Percentiles rank a stretch among this genome's conserved stretches.
Conservation (phyloP, 2,797 vertebrate species). For the Salarias fasciatus region DNA sequence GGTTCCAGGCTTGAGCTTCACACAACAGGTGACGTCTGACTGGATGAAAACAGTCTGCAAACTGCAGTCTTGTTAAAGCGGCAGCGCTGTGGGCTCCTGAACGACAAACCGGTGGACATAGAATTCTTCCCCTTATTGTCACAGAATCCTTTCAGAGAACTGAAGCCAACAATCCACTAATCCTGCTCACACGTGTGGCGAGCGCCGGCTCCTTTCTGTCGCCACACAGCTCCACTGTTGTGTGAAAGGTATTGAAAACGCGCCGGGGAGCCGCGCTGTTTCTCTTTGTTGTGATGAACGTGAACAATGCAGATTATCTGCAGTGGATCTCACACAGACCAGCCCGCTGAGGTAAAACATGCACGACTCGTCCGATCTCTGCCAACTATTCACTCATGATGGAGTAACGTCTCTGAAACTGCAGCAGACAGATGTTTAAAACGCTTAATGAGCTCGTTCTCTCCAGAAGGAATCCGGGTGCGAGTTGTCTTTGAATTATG, state of each 20-base stretch:
- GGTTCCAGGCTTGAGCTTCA: constrained; percentile 6
- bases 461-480: too few relatives aligned
- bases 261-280: not conserved
- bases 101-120: not conserved
- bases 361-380: not conserved
- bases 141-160: constrained; percentile 12
- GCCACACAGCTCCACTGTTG: not conserved
- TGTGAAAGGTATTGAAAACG: not conserved
- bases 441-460: not conserved
- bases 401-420: not conserved
- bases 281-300: constrained; percentile 1
- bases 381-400: not conserved
- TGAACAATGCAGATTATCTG: not conserved
- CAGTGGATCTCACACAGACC: not conserved
- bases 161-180: constrained; percentile 16
- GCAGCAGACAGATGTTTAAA: not conserved
- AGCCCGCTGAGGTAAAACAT: not conserved
- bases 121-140: not conserved
- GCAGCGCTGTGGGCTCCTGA: constrained; percentile 2
- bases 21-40: constrained; percentile 1
- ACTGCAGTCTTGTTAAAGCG: not conserved
- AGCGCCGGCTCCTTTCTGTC: not conserved
- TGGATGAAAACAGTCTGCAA: constrained; percentile 9
- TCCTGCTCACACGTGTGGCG: constrained; percentile 8
- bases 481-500: not conserved